Conservation (phyloP, 1,140 invertebrate genomes). For the Papilio dardanus region DNA sequence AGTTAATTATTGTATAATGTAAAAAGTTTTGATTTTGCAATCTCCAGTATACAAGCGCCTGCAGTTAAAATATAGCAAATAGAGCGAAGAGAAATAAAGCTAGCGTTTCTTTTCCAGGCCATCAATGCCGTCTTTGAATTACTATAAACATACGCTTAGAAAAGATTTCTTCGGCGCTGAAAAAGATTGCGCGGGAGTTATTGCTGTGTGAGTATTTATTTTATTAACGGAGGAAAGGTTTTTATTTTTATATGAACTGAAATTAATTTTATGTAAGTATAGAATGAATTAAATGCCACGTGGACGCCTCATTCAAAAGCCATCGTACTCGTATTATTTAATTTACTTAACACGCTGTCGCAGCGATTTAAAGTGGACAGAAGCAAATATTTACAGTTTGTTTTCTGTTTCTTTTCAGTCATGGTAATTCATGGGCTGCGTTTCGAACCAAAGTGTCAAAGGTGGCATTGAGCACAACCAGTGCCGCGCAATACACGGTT, state of each 20-base stretch:
- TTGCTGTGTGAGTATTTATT: constrained; percentile 88
- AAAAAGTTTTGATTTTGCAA: too few relatives aligned
- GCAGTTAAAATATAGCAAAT: not conserved
- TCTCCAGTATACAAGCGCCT: too few relatives aligned
- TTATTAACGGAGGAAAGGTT: too few relatives aligned
- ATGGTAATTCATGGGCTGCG: constrained; percentile 91
- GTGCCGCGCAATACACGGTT: constrained; percentile 88
- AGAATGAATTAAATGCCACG: too few relatives aligned
- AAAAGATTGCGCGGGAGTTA: constrained; percentile 86
- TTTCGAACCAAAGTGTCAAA: constrained; percentile 92
- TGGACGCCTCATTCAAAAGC: too few relatives aligned
- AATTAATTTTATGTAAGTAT: too few relatives aligned
- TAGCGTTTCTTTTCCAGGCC: constrained; percentile 81
- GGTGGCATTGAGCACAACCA: constrained; percentile 89
- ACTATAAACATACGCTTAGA: constrained; percentile 89
- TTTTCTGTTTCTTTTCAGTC: constrained; percentile 80
- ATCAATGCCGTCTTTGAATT: constrained; percentile 91
- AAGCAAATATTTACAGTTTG: not conserved
- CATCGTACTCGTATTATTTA: too few relatives aligned
- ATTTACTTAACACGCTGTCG: not conserved
- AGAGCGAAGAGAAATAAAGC: not conserved
- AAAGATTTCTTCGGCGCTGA: constrained; percentile 89
- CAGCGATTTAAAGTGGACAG: too few relatives aligned
- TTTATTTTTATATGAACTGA: too few relatives aligned
- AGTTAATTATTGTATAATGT: too few relatives aligned